Base-by-base conservation (phyloP, 2,888 invertebrate species). In the Scaptomyza caliginosa region DNA sequence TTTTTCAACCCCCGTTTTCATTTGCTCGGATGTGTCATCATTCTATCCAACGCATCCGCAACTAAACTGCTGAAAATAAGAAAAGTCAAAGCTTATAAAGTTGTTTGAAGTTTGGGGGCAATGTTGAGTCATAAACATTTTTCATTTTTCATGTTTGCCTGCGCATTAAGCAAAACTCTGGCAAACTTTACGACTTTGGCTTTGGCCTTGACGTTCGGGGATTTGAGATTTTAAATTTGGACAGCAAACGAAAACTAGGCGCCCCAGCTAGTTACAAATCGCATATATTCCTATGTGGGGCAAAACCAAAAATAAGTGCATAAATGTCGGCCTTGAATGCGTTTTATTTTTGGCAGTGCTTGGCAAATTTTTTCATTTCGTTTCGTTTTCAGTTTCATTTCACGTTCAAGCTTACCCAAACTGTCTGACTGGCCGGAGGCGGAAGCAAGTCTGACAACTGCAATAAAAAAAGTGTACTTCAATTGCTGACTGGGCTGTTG, bases 131-230 rank as follows among this genome's bases (percentile, higher is more conserved):
- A 45, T 67, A 38, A 68, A 72, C 60, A 72, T 40, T 49, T 24
- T 52, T 55, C 71, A 71, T 65, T 56, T 60, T 60, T 59, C 17
- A 19, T 51, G 76, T 56, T 60, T 60, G 65, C 17, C 23, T 51
- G 76, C 54, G 51, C 77, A 66, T 76, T 71, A 73, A 84, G 62
- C 64, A 81, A 80, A 86, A 78, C 58, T 74, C 57, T 63, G 70
- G 56, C 67, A 59, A 84, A 62, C 77, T 77, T 81, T 74, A 86
- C 74, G 87, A 65, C 77, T 70, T 64, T 69, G 75, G 71, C 75
- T 59, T 55, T 67, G 59, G 55, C n/a, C 45, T 60, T 30, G 62
- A 38, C 17, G 23, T 6, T 17, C 11, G 28, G n/a, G 21, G 23
- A 30, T 56, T 39, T 19, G 11, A 36, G 17, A 38, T 32, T 43